These are phyloP conservation scores for Euzetes globulus DNA, from an alignment of 2,888 invertebrate genomes.

Conservation along the genomic window DNA sequence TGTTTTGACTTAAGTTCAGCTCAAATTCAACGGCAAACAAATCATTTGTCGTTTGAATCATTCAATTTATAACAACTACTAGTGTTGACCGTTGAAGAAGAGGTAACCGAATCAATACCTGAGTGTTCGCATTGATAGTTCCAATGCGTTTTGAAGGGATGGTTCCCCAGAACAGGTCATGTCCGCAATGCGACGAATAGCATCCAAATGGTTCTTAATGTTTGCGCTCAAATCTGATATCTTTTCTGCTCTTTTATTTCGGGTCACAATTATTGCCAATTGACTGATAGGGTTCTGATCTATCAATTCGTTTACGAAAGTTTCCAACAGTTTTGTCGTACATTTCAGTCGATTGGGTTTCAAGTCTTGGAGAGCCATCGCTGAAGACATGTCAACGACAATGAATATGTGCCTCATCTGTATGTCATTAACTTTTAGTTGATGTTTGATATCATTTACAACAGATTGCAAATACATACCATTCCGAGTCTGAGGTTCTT, in stretches of 20 bases:
- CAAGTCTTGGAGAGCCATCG: constrained; percentile 89
- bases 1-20: too few species aligned
- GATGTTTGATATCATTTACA: not conserved
- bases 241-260: constrained; percentile 89
- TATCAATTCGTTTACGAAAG: constrained; percentile 92
- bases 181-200: constrained; percentile 52
- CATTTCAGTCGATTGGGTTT: constrained; percentile 85
- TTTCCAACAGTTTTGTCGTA: constrained; percentile 76
- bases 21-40: too few species aligned
- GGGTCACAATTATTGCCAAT: constrained; percentile 79
- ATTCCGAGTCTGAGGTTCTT: constrained; percentile 81
- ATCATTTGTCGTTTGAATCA: not conserved
- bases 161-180: constrained; percentile 78
- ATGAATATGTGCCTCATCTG: constrained; percentile 90
- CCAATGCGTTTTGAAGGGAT: constrained; percentile 88
- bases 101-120: constrained; percentile 49
- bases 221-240: constrained; percentile 78
- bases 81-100: not conserved
- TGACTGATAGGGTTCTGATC: constrained; percentile 99
- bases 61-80: not conserved
- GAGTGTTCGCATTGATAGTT: constrained; percentile 73
- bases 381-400: constrained; percentile 83
- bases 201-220: constrained; percentile 48
- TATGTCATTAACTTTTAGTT: constrained; percentile 32
- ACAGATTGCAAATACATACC: too few species aligned